phyloP scores from a whole-genome alignment of 2,797 vertebrate species.

The Sardinella longiceps region DNA sequence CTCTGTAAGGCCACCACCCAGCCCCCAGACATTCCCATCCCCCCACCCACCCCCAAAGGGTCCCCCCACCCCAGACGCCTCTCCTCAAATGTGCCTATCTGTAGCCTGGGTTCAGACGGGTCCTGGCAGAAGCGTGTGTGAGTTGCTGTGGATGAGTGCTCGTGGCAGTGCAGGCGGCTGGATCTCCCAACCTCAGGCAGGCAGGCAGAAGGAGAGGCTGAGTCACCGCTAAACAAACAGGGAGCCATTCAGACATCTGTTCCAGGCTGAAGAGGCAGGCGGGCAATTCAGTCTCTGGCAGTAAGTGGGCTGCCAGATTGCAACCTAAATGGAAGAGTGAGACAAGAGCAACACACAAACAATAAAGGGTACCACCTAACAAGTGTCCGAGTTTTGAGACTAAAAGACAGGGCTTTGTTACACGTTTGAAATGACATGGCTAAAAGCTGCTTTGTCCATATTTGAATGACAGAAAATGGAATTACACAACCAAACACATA shows the following conservation, averaged over 20 bases:
- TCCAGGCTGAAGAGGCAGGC: not conserved
- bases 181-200: not conserved
- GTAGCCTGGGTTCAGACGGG: not conserved
- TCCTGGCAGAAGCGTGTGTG: not conserved
- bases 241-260: conserved; percentile 16
- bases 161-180: not conserved
- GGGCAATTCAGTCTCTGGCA: not conserved
- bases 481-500: too few species aligned
- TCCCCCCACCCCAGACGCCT: not conserved
- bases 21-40: not conserved
- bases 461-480: not conserved
- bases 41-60: not conserved
- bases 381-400: not conserved
- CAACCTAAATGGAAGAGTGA: not conserved
- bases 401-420: not conserved
- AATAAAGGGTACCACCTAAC: not conserved
- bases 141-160: not conserved
- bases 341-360: not conserved
- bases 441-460: not conserved
- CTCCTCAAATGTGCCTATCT: not conserved
- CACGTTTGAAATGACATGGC: not conserved
- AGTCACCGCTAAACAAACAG: conserved; percentile 7
- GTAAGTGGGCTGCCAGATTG: not conserved
- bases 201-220: not conserved
- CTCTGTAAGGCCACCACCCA: not conserved